These are phyloP conservation scores for Hippocampus comes DNA, from an alignment of 2,113 vertebrate species.

Conservation along the genomic window DNA sequence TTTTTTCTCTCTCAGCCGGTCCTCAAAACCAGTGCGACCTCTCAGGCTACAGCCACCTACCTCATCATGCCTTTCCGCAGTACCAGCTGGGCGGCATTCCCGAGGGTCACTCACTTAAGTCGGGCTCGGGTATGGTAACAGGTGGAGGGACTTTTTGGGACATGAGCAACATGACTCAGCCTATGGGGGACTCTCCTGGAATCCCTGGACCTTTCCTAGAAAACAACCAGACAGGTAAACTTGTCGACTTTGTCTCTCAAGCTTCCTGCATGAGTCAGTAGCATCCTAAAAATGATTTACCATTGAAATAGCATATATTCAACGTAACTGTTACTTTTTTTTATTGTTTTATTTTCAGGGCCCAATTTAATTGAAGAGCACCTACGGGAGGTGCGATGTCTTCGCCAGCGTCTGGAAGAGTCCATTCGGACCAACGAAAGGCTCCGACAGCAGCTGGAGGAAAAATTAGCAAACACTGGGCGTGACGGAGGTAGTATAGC, in stretches of 20 bases:
- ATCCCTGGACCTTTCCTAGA: constrained; percentile 57
- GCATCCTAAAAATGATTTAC: neutral
- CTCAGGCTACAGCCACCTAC: constrained; percentile 55
- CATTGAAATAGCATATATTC: neutral
- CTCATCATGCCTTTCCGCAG: constrained; percentile 64
- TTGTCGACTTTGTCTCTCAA: neutral
- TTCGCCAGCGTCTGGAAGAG: constrained; percentile 87
- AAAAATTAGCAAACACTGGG: constrained; percentile 66
- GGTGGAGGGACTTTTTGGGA: constrained; percentile 67
- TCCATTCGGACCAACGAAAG: constrained; percentile 88
- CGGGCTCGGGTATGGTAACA: constrained; percentile 46
- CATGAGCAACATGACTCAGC: constrained; percentile 42
- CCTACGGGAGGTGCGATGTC: constrained; percentile 81
- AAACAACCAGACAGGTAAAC: constrained; percentile 75
- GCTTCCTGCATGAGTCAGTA: neutral
- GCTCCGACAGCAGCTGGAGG: constrained; percentile 84
- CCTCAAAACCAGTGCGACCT: constrained; percentile 54
- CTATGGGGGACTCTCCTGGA: constrained; percentile 62
- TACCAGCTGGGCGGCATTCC: constrained; percentile 50
- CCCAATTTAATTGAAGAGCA: constrained; percentile 86
- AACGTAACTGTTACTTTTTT: neutral
- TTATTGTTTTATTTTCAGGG: constrained; percentile 56
- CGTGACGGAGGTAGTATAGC: constrained; percentile 68
- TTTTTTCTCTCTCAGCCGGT: constrained; percentile 54
- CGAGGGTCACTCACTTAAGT: constrained; percentile 44